A percentile compares a stretch with the other conserved stretches of the same genome.
Evolutionary conservation across 2,888 invertebrate species (phyloP).

Genomic region (Conchocele bisecta): DNA sequence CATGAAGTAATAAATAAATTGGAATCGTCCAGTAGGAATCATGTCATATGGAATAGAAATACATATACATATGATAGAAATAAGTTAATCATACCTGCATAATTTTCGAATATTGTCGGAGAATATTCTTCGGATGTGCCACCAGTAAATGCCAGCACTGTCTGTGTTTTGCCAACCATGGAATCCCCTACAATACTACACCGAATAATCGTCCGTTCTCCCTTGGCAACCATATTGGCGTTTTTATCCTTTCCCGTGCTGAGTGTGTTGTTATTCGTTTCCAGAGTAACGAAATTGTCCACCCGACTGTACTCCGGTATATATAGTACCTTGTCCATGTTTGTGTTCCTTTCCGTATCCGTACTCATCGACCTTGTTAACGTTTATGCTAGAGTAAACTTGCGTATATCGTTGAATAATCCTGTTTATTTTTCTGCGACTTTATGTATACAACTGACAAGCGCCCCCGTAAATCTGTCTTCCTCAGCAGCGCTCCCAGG

Average conservation of each 20-base stretch:
- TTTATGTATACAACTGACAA: too few species aligned
- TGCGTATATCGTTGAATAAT: too few species aligned
- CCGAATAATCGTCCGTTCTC: slow-evolving; percentile 7
- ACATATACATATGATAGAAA: too few species aligned
- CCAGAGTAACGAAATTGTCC: neutral
- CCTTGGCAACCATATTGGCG: slow-evolving; percentile 12
- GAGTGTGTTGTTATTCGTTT: too few species aligned
- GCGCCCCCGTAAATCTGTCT: too few species aligned
- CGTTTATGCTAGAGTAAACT: too few species aligned
- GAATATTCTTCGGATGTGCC: slow-evolving; percentile 21
- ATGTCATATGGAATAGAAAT: too few species aligned
- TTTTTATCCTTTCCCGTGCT: slow-evolving; percentile 20
- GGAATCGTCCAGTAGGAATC: slow-evolving; percentile 49
- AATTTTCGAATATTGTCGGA: slow-evolving; percentile 63
- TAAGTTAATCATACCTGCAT: slow-evolving; percentile 60
- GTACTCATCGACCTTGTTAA: too few species aligned
- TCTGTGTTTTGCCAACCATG: slow-evolving; percentile 10
- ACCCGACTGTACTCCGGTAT: neutral
- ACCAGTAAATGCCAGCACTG: slow-evolving; percentile 1
- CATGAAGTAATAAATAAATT: too few species aligned
- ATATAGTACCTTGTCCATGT: slow-evolving; percentile 1
- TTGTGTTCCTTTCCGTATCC: too few species aligned
- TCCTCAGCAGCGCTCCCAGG: too few species aligned
- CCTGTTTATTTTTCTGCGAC: too few species aligned
- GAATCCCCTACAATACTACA: slow-evolving; percentile 15